These are phyloP conservation scores for Fringilla coelebs DNA, from an alignment of 2,797 vertebrate species.

Conservation along the genomic window DNA sequence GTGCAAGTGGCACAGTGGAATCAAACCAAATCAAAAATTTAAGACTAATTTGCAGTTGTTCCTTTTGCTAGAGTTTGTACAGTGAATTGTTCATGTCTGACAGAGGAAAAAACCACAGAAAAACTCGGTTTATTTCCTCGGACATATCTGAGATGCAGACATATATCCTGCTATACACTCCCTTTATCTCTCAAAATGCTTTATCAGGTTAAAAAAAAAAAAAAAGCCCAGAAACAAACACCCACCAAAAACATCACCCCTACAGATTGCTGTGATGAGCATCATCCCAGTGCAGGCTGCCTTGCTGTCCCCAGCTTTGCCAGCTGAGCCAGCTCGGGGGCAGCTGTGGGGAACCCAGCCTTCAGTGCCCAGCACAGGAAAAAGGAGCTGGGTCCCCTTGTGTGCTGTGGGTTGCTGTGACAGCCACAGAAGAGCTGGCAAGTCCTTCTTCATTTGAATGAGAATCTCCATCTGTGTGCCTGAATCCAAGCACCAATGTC, in stretches of 20 bases:
- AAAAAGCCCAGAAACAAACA: not conserved
- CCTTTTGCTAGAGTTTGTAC: not conserved
- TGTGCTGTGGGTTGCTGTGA: not conserved
- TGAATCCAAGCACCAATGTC: not conserved
- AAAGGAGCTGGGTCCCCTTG: not conserved
- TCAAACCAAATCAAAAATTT: not conserved
- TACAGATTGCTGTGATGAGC: not conserved
- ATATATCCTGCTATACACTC: not conserved
- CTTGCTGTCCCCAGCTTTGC: not conserved
- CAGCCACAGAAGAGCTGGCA: not conserved
- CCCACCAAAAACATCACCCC: not conserved
- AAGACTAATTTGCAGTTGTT: not conserved
- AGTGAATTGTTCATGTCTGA: not conserved
- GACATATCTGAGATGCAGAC: not conserved
- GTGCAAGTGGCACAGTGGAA: not conserved
- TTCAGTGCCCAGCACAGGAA: not conserved
- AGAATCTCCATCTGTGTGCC: not conserved
- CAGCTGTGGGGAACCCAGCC: not conserved
- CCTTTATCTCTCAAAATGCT: not conserved
- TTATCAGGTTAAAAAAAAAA: not conserved
- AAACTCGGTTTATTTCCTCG: not conserved
- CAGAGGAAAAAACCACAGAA: not conserved
- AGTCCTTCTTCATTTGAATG: not conserved
- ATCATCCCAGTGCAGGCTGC: not conserved
- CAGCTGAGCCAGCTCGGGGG: accelerated